Conservation (phyloP, 2,797 vertebrate species). For the Muraenolepis orangiensis region DNA sequence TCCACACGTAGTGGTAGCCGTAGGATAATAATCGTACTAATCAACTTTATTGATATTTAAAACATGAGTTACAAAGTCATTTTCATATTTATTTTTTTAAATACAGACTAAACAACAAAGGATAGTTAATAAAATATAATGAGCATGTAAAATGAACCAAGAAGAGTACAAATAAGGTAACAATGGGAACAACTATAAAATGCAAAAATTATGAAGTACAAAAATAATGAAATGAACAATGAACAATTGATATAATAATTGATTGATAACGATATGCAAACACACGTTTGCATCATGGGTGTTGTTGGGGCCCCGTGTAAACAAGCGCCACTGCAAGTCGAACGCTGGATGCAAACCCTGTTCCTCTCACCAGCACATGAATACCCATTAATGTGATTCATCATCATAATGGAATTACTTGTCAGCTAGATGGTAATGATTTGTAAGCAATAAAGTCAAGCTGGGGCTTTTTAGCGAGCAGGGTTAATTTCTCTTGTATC, state of each 20-base stretch:
- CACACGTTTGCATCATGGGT: background rate
- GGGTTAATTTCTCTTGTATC: conserved; percentile 39
- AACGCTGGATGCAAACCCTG: conserved; percentile 9
- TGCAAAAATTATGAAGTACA: background rate
- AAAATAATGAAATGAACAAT: no score
- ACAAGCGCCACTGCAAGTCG: conserved; percentile 26
- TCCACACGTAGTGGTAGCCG: no score
- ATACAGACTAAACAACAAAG: background rate
- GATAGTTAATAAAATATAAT: background rate
- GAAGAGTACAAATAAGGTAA: background rate
- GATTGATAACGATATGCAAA: background rate
- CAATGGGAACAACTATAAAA: background rate
- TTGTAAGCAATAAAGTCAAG: conserved; percentile 49
- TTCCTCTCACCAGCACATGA: conserved; percentile 25
- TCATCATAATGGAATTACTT: conserved; percentile 46
- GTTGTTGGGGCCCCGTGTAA: background rate
- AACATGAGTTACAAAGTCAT: background rate
- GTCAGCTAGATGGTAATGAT: conserved; percentile 50
- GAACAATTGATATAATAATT: no score
- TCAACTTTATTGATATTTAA: background rate
- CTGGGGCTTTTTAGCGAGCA: conserved; percentile 35
- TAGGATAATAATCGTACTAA: no score
- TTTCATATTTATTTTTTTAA: no score
- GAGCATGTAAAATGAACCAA: background rate
- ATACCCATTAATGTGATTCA: conserved; percentile 49